These are phyloP conservation scores for Dryobota labecula DNA, from an alignment of 2,888 invertebrate species.

Conservation along the genomic window DNA sequence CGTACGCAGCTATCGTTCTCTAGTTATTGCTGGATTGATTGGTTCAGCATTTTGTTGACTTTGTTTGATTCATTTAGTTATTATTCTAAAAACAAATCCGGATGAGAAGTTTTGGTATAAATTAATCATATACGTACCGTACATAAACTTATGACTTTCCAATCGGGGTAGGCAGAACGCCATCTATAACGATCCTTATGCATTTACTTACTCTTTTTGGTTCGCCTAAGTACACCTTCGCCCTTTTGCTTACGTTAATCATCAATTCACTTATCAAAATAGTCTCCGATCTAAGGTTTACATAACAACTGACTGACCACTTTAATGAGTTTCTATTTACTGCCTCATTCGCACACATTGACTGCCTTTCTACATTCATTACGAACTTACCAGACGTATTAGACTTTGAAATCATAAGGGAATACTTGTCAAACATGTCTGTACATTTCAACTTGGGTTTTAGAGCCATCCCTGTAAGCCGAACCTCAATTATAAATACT, in stretches of 20 bases:
- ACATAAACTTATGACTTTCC: background rate
- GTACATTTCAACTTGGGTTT: constrained; percentile 11
- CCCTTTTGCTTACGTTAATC: background rate
- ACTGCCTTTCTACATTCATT: constrained; percentile 25
- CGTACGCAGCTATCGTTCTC: constrained; percentile 29
- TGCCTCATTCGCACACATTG: constrained; percentile 24
- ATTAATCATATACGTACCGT: no score
- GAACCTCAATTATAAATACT: constrained; percentile 44
- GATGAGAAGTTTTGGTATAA: background rate
- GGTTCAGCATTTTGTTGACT: background rate
- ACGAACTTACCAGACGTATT: constrained; percentile 39
- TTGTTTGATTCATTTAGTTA: background rate
- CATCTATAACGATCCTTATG: background rate
- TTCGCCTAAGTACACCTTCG: no score
- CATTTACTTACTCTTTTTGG: background rate
- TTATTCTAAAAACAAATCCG: background rate
- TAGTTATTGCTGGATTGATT: constrained; percentile 10
- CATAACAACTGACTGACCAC: background rate
- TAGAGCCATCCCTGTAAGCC: background rate
- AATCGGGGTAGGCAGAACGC: background rate
- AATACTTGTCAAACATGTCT: constrained; percentile 25
- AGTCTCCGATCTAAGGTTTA: background rate
- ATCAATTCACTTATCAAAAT: constrained; percentile 4
- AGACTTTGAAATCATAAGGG: constrained; percentile 37
- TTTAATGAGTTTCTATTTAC: constrained; percentile 9